phyloP scores from a whole-genome alignment of 2,888 invertebrate species.

The Meghimatium bilineatum region DNA sequence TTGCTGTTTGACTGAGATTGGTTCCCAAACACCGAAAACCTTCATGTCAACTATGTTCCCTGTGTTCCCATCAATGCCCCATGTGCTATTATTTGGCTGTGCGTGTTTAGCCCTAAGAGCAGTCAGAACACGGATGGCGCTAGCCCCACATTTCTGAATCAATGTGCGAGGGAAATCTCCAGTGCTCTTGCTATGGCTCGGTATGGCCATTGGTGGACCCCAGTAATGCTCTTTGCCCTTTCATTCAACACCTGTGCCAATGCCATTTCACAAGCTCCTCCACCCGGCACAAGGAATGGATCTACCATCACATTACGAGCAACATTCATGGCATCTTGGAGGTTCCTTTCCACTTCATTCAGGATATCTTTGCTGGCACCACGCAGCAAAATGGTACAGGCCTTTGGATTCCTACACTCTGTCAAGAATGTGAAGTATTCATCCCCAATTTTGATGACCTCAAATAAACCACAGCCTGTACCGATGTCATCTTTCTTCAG shows the following conservation, averaged over 20 bases:
- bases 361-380: conserved; percentile 98
- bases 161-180: conserved; percentile 97
- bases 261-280: conserved; percentile 98
- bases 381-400: conserved; percentile 96
- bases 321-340: conserved; percentile 96
- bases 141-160: conserved; percentile 98
- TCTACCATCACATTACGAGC: conserved; percentile 92
- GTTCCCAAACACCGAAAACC: conserved; percentile 94
- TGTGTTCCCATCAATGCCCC: conserved; percentile 96
- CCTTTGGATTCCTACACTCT: conserved; percentile 97
- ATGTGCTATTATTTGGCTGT: conserved; percentile 80
- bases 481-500: conserved; percentile 95
- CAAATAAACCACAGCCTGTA: conserved; percentile 94
- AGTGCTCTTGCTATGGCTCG: conserved; percentile 94
- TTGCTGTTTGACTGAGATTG: conserved; percentile 95
- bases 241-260: conserved; percentile 86
- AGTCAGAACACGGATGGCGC: conserved; percentile 95
- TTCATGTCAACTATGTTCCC: conserved; percentile 96
- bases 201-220: conserved; percentile 93
- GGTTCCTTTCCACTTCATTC: conserved; percentile 95
- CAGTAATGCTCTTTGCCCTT: conserved; percentile 85
- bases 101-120: conserved; percentile 94
- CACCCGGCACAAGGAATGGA: conserved; percentile 92
- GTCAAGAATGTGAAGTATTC: conserved; percentile 88
- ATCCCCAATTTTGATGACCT: conserved; percentile 88